Evolutionary conservation across 2,888 invertebrate genomes (phyloP).

Genomic region (Xanthorhoe designata): DNA sequence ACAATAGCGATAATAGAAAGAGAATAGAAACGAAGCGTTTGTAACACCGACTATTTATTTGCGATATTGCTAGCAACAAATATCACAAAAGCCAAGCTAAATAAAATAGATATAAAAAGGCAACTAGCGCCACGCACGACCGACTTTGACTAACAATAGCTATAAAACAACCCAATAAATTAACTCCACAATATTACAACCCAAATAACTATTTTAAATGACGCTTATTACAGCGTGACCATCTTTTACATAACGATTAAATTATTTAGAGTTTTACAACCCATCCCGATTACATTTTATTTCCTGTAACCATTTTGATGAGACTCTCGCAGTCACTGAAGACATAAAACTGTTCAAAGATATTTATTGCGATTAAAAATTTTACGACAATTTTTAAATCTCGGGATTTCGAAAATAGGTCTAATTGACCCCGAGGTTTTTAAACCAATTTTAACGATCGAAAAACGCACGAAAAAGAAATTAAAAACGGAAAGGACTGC

Average conservation of each 20-base stretch:
- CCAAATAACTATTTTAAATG: conserved; percentile 35
- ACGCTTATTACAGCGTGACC: conserved; percentile 34
- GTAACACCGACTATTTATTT: too few species aligned
- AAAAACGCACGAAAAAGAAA: conserved; percentile 51
- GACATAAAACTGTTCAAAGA: conserved; percentile 43
- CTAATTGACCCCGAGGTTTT: conserved; percentile 47
- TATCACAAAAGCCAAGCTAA: background rate
- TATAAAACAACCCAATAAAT: conserved; percentile 21
- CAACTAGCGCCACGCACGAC: conserved; percentile 11
- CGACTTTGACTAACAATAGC: conserved; percentile 5
- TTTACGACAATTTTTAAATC: conserved; percentile 44
- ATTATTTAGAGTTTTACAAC: conserved; percentile 39
- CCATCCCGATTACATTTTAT: conserved; percentile 43
- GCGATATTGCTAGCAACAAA: too few species aligned
- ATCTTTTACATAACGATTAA: conserved; percentile 42
- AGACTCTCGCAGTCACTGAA: conserved; percentile 40
- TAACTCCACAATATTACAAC: conserved; percentile 27
- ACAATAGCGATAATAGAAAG: too few species aligned
- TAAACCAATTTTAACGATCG: conserved; percentile 64
- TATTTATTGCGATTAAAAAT: conserved; percentile 48
- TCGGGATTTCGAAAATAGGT: conserved; percentile 42
- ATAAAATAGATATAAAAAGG: background rate
- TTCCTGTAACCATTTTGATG: conserved; percentile 43
- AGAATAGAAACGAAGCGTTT: too few species aligned
- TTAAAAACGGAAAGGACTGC: conserved; percentile 54